Evolutionary conservation across 1,140 invertebrate genomes (phyloP).

Genomic region (Scylla paramamosain): DNA sequence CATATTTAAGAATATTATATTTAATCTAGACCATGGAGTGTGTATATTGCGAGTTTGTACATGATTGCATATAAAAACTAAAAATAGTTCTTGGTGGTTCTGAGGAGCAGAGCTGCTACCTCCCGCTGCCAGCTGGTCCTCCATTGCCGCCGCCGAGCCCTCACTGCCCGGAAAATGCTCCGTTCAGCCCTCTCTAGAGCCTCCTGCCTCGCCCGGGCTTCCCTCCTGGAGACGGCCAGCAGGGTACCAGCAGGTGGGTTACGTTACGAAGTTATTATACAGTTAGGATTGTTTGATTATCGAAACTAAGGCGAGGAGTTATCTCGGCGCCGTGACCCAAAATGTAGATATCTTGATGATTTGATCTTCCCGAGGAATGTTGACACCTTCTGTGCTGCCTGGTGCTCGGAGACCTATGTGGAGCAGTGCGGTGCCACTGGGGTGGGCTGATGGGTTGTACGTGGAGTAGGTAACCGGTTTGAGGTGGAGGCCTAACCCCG

Average conservation of each 20-base stretch:
- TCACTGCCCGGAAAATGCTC: conserved; percentile 52
- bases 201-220: conserved; percentile 38
- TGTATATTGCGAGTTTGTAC: no score
- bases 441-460: background rate
- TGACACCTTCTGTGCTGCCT: background rate
- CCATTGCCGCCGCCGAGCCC: background rate
- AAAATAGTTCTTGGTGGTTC: background rate
- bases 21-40: no score
- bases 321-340: no score
- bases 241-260: conserved; percentile 67
- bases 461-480: background rate
- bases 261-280: background rate
- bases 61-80: no score
- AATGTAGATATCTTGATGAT: no score
- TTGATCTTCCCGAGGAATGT: background rate
- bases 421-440: background rate
- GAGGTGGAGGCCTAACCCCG: background rate
- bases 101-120: background rate
- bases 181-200: conserved; percentile 67
- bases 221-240: conserved; percentile 47
- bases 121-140: background rate
- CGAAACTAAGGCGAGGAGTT: background rate
- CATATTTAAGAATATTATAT: no score
- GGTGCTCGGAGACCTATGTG: background rate
- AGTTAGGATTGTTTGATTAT: background rate